Evolutionary conservation across 2,113 vertebrate species (phyloP), one percentile per base, ranked within the genome.

Genomic region (Tinamus guttatus): DNA sequence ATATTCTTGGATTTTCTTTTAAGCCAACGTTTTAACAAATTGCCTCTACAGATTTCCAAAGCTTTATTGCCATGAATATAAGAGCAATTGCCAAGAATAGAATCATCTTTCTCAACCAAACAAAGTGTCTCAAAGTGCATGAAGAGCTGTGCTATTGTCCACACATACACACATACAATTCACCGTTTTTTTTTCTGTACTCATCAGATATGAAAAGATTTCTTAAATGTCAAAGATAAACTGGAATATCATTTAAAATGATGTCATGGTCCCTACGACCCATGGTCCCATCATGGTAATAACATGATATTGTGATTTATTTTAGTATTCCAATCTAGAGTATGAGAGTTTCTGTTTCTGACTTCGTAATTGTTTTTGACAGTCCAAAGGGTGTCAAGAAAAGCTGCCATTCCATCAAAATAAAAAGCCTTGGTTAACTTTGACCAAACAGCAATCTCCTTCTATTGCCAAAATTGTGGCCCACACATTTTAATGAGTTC

Each of bases 71-170:
- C 40, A 59, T 12, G 30, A 80, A 74, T 77, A 25, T 20, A 91
- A n/a, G 38, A 91, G 14, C 41, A 95, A 91, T 95, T 64, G 75
- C 89, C 85, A 85, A 68, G 68, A 91, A 58, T 7, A 76, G 69
- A 78, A 51, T 79, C 74, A 78, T n/a, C 62, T 89, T 92, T 87
- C 74, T 79, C 51, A 73, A 74, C 73, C 62, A 81, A 95, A 79
- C 49, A 79, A 8, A 16, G 8, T 30, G 30, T 68, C n/a, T 76
- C 65, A 52, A 45, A 84, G 63, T 34, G 32, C 63, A 3, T 28
- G 20, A 59, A 36, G 21, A 89, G 54, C 38, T 87, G n/a, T 79
- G 27, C 24, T 85, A 9, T 62, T 80, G 40, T 27, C 56, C 20
- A 60, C 1, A 6, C 62, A 76, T 43, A 24, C 20, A 60, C 1